These are phyloP conservation scores for Gallinago undulata DNA, from an alignment of 2,113 vertebrate species.

Conservation along the genomic window DNA sequence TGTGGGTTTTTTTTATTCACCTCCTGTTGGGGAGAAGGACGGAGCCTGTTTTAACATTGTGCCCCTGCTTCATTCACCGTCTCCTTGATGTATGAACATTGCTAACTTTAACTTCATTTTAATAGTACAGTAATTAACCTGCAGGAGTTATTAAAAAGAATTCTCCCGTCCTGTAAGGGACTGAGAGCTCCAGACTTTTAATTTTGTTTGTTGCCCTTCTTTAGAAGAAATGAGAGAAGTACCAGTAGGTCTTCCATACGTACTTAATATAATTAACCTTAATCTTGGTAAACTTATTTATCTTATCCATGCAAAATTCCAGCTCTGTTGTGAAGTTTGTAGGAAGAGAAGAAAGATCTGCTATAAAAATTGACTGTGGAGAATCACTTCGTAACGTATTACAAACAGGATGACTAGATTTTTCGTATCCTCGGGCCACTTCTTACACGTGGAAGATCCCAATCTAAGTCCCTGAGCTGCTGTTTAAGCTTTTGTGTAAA, in stretches of 20 bases:
- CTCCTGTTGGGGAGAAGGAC: neutral
- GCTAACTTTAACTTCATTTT: neutral
- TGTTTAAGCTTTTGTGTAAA: neutral
- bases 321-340: neutral
- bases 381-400: neutral
- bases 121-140: neutral
- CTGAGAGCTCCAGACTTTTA: neutral
- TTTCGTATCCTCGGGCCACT: neutral
- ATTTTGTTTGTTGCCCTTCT: neutral
- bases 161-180: neutral
- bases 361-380: neutral
- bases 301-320: neutral
- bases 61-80: neutral
- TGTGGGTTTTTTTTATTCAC: neutral
- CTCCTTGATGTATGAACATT: neutral
- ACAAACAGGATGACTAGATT: neutral
- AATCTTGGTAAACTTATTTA: neutral
- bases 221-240: neutral
- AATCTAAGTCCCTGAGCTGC: neutral
- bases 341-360: neutral
- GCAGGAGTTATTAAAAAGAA: neutral
- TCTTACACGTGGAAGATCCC: neutral
- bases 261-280: neutral
- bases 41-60: neutral
- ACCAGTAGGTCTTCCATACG: neutral